These are phyloP conservation scores for Garrulus glandarius DNA, from an alignment of 2,797 vertebrate genomes.

Conservation along the genomic window DNA sequence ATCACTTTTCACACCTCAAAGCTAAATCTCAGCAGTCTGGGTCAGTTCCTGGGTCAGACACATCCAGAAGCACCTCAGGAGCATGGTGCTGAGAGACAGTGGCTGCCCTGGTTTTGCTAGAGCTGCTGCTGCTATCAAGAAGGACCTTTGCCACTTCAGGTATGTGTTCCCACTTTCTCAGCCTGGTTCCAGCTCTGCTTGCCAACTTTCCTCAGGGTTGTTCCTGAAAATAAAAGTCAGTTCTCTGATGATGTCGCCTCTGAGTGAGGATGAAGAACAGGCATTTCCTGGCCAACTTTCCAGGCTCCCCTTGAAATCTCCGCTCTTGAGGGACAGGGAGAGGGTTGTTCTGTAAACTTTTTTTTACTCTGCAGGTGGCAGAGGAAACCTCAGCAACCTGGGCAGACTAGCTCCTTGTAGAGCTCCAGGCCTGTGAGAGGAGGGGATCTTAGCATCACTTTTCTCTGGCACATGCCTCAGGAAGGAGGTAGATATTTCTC, in stretches of 20 bases:
- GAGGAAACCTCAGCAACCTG: not conserved
- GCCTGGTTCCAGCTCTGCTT: not conserved
- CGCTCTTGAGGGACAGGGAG: not conserved
- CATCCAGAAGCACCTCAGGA: not conserved
- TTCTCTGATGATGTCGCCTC: fast-evolving
- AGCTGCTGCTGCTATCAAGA: not conserved
- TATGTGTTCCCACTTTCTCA: not conserved
- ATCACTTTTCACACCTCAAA: not conserved
- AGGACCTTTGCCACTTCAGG: not conserved
- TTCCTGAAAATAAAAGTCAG: not conserved
- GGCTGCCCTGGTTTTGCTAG: not conserved
- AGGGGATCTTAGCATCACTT: not conserved
- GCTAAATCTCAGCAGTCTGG: not conserved
- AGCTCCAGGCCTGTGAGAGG: not conserved
- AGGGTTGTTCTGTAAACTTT: not conserved
- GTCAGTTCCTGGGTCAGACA: not conserved
- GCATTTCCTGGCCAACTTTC: not conserved
- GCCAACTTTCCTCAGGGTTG: not conserved
- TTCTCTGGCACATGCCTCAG: not conserved
- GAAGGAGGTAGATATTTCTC: not conserved
- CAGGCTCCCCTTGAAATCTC: not conserved
- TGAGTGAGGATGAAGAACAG: not conserved
- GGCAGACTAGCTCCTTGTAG: not conserved
- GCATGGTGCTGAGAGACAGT: fast-evolving
- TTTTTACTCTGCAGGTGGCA: not conserved